phyloP scores from a whole-genome alignment of 2,113 vertebrate genomes.

The Oncorhynchus clarkii region DNA sequence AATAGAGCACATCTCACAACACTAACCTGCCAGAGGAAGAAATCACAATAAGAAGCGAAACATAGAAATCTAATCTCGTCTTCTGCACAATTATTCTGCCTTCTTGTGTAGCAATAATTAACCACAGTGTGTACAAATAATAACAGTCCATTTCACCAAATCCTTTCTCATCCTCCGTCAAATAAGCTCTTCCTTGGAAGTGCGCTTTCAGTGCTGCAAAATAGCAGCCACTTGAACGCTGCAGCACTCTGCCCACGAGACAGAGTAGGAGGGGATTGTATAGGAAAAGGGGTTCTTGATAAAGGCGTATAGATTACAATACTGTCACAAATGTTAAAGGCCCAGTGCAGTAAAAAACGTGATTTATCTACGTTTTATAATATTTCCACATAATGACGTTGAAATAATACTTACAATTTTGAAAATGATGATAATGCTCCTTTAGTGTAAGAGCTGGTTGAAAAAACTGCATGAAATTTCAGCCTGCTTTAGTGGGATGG shows the following conservation, averaged over 20 bases:
- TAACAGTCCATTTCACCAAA: not conserved
- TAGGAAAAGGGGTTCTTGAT: not conserved
- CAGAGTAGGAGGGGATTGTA: not conserved
- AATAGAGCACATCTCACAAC: conserved; percentile 80
- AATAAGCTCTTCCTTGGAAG: not conserved
- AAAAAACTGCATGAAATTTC: too few species aligned
- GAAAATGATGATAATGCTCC: too few species aligned
- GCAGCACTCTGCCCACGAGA: not conserved
- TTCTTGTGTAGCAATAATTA: not conserved
- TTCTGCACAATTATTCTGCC: not conserved
- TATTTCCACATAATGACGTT: too few species aligned
- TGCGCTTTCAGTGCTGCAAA: conserved; percentile 15
- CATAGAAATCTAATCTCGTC: not conserved
- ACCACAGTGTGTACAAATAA: not conserved
- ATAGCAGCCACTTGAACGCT: conserved; percentile 11
- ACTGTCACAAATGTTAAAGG: too few species aligned
- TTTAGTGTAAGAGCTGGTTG: too few species aligned
- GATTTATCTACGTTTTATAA: too few species aligned
- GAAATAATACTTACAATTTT: too few species aligned
- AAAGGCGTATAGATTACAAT: not conserved
- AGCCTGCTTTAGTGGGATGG: too few species aligned
- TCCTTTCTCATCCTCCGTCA: not conserved
- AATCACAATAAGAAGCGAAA: not conserved
- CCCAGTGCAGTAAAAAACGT: too few species aligned
- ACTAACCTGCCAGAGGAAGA: conserved; percentile 46